Evolutionary conservation across 2,797 vertebrate species (phyloP).

Genomic region (Hozukius guyotensis): DNA sequence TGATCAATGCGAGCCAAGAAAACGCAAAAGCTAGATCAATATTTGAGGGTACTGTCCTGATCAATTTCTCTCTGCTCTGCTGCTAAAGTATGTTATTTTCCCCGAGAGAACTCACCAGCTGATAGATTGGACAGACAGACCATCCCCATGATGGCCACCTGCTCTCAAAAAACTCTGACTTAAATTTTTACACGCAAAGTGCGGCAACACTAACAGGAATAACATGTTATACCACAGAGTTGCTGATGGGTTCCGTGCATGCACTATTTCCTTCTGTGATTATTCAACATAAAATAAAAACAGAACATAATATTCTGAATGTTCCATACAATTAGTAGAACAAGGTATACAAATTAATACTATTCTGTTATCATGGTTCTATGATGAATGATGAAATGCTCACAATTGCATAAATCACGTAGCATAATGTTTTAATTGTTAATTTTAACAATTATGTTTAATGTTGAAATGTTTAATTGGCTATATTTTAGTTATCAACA

Average conservation of each 20-base stretch:
- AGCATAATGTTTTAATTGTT: not conserved
- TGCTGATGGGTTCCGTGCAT: not conserved
- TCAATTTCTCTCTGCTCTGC: slow-evolving; percentile 32
- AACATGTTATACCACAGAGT: not conserved
- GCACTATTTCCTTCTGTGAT: not conserved
- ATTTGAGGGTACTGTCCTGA: slow-evolving; percentile 35
- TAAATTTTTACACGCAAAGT: slow-evolving; percentile 13
- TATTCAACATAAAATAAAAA: not conserved
- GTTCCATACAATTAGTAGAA: not conserved
- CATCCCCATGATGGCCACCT: slow-evolving; percentile 54
- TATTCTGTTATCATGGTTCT: not conserved
- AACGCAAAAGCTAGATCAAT: slow-evolving; percentile 35
- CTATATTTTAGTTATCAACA: not conserved
- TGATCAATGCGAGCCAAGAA: slow-evolving; percentile 23
- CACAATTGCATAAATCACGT: not conserved
- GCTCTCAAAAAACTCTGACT: slow-evolving; percentile 27
- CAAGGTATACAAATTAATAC: not conserved
- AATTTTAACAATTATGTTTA: no score
- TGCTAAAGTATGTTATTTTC: slow-evolving; percentile 44
- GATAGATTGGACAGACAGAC: slow-evolving; percentile 65
- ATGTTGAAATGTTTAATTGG: not conserved
- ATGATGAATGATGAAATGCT: not conserved
- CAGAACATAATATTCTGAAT: not conserved
- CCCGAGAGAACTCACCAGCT: slow-evolving; percentile 56
- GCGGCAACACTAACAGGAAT: not conserved